Percentiles rank a stretch among this genome's conserved stretches.
Conservation (phyloP, 2,113 vertebrate species). For the Toxotes jaculatrix region DNA sequence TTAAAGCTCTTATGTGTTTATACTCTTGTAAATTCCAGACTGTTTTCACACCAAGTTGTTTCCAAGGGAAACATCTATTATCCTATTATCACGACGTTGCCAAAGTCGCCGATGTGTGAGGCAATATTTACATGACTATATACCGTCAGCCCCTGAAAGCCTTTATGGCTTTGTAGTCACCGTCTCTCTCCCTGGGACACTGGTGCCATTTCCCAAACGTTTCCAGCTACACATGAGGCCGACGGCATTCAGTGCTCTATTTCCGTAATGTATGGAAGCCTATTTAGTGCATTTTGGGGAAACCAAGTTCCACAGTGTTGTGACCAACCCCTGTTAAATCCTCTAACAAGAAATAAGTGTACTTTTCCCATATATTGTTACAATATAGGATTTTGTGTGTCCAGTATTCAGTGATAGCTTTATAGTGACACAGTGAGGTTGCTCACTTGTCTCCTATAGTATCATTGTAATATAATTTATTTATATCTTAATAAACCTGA, state of each 20-base stretch:
- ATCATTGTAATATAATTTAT: not conserved
- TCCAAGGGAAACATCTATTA: conserved; percentile 80
- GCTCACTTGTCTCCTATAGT: not conserved
- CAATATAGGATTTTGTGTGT: no score
- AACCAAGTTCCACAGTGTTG: not conserved
- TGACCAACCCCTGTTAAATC: not conserved
- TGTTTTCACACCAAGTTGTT: conserved; percentile 78
- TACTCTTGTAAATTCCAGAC: conserved; percentile 76
- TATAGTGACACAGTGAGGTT: not conserved
- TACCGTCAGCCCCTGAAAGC: conserved; percentile 68
- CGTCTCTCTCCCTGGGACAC: conserved; percentile 52
- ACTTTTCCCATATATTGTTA: no score
- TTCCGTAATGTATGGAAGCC: not conserved
- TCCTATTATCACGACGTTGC: conserved; percentile 81
- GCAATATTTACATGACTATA: conserved; percentile 84
- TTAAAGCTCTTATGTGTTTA: conserved; percentile 50
- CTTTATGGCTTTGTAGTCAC: conserved; percentile 79
- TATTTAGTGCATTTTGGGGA: not conserved
- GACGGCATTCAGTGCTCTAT: not conserved
- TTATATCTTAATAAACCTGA: not conserved
- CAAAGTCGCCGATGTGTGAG: conserved; percentile 82
- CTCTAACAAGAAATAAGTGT: not conserved
- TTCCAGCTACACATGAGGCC: conserved; percentile 32
- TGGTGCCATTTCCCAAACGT: conserved; percentile 74
- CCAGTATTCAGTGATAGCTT: no score